phyloP scores from a whole-genome alignment of 2,888 invertebrate genomes.

The Thumatha senex region DNA sequence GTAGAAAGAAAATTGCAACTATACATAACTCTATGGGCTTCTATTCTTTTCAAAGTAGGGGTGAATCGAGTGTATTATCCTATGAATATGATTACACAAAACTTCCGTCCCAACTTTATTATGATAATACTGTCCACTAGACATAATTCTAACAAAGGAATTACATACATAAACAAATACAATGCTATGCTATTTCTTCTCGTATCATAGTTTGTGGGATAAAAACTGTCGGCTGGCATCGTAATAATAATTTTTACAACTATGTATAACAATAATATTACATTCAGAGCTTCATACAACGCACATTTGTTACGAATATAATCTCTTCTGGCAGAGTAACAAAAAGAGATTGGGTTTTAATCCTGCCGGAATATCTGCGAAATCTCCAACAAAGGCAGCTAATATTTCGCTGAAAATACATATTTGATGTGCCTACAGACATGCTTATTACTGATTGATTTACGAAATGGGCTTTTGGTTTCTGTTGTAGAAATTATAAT shows the following conservation, averaged over 20 bases:
- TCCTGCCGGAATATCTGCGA: conserved; percentile 58
- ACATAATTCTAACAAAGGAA: conserved; percentile 15
- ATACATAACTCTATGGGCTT: too few species aligned
- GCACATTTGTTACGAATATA: conserved; percentile 48
- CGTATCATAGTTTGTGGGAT: conserved; percentile 32
- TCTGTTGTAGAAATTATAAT: conserved; percentile 17
- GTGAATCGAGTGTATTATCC: too few species aligned
- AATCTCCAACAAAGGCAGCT: conserved; percentile 47
- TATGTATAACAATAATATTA: conserved; percentile 43
- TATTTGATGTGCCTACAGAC: conserved; percentile 45
- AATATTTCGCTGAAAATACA: conserved; percentile 51
- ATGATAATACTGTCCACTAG: background rate
- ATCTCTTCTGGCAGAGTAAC: conserved; percentile 60
- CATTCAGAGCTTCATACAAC: conserved; percentile 41
- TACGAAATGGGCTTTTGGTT: conserved; percentile 38
- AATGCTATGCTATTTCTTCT: conserved; percentile 28
- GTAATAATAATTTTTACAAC: conserved; percentile 46
- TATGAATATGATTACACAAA: background rate
- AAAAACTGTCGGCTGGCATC: conserved; percentile 35
- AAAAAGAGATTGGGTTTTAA: conserved; percentile 67
- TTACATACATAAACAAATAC: conserved; percentile 26
- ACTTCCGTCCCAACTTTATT: background rate
- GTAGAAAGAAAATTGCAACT: too few species aligned
- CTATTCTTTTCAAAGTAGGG: too few species aligned
- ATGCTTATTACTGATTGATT: conserved; percentile 51